Evolutionary conservation across 1,140 invertebrate genomes (phyloP).

Genomic region (Cataglyphis hispanica): DNA sequence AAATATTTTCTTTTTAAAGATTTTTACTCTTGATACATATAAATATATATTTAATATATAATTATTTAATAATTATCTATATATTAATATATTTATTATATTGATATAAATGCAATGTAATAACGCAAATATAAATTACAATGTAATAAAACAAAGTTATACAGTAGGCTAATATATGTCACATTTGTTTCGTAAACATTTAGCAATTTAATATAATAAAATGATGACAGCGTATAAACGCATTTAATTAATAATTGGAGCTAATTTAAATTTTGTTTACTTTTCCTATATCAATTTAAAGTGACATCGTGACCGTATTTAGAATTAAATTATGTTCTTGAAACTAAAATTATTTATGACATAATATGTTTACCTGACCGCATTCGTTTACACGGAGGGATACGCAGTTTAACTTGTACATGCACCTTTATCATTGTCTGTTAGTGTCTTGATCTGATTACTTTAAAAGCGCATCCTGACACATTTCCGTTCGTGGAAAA

Average conservation of each 20-base stretch:
- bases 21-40: too few species aligned
- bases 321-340: slow-evolving; percentile 8
- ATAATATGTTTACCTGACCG: not conserved
- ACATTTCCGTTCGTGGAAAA: slow-evolving; percentile 21
- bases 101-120: slow-evolving; percentile 38
- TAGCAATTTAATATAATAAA: slow-evolving; percentile 47
- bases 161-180: not conserved
- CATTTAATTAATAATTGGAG: slow-evolving; percentile 28
- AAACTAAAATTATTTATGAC: slow-evolving; percentile 27
- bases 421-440: slow-evolving; percentile 37
- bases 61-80: too few species aligned
- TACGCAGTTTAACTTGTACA: slow-evolving; percentile 28
- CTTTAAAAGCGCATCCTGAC: slow-evolving; percentile 44
- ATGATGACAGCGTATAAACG: slow-evolving; percentile 9
- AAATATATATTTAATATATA: too few species aligned
- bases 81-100: too few species aligned
- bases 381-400: slow-evolving; percentile 6
- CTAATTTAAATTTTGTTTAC: slow-evolving; percentile 35
- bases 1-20: too few species aligned
- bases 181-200: slow-evolving; percentile 14
- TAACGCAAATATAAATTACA: slow-evolving; percentile 31
- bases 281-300: not conserved
- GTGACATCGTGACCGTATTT: not conserved
- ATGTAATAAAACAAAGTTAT: slow-evolving; percentile 9
- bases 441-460: slow-evolving; percentile 53